Evolutionary conservation across 2,797 vertebrate species (phyloP).

Genomic region (Hydrophis major): DNA sequence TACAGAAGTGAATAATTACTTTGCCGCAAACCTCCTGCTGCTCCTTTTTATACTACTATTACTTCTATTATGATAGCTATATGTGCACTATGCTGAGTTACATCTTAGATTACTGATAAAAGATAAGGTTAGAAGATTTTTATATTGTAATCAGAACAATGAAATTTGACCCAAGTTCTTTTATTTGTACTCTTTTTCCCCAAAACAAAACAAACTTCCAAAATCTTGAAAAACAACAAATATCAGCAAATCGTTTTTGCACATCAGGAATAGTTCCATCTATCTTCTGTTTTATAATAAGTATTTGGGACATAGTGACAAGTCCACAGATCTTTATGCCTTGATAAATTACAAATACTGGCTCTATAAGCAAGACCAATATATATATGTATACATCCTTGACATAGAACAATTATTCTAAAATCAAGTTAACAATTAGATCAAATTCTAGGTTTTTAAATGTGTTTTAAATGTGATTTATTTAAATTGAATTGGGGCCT

Average conservation of each 20-base stretch:
- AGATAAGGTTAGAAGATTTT: neutral
- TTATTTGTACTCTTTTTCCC: neutral
- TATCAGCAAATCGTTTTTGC: neutral
- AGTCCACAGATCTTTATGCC: neutral
- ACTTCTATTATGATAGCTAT: neutral
- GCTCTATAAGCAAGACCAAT: neutral
- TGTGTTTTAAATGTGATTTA: neutral
- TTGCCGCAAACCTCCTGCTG: neutral
- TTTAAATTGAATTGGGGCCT: neutral
- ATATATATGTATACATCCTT: neutral
- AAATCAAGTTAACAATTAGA: neutral
- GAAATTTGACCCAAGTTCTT: neutral
- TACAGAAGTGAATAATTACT: neutral
- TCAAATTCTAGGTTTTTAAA: neutral
- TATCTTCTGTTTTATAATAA: neutral
- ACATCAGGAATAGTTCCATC: neutral
- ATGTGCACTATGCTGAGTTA: neutral
- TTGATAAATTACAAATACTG: neutral
- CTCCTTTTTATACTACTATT: neutral
- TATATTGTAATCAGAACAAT: neutral
- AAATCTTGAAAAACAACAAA: neutral
- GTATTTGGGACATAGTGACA: neutral
- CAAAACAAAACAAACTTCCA: neutral
- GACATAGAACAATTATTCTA: neutral
- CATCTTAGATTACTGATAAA: neutral